Evolutionary conservation across 2,888 invertebrate species (phyloP).

Genomic region (Calameuta idolon): DNA sequence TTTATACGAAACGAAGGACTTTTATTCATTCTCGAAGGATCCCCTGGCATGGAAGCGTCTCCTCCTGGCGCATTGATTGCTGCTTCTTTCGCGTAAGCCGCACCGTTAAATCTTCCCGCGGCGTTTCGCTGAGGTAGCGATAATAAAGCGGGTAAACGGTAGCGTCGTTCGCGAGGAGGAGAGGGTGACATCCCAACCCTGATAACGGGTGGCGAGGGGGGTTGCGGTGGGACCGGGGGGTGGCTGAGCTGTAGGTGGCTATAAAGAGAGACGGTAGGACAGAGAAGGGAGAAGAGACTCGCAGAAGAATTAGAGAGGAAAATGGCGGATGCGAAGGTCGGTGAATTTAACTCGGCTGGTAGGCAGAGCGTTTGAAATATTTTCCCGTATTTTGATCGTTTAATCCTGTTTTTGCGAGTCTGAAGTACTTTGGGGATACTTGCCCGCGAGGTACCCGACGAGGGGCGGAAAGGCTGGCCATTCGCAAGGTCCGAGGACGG

Average conservation of each 20-base stretch:
- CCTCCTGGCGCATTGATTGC: background rate
- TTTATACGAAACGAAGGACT: background rate
- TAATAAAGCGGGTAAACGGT: background rate
- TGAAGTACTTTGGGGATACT: background rate
- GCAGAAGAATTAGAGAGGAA: background rate
- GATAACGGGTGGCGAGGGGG: background rate
- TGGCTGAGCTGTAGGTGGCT: background rate
- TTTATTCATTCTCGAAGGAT: background rate
- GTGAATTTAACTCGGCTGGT: background rate
- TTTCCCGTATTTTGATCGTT: constrained; percentile 34
- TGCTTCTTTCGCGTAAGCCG: background rate
- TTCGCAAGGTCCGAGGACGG: constrained; percentile 1
- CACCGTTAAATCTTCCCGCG: background rate
- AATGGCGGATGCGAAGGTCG: background rate
- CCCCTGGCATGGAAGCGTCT: background rate
- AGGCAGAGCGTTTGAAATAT: constrained; percentile 16
- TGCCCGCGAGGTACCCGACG: no score
- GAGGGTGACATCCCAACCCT: background rate
- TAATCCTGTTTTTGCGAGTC: constrained; percentile 27
- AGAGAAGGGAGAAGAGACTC: background rate
- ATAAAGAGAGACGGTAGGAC: background rate
- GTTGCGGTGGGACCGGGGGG: background rate
- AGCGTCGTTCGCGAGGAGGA: background rate
- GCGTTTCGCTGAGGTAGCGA: background rate
- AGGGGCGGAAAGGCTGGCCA: background rate